These are phyloP conservation scores for Chaenogobius annularis DNA, from an alignment of 2,113 vertebrate genomes.

Conservation along the genomic window DNA sequence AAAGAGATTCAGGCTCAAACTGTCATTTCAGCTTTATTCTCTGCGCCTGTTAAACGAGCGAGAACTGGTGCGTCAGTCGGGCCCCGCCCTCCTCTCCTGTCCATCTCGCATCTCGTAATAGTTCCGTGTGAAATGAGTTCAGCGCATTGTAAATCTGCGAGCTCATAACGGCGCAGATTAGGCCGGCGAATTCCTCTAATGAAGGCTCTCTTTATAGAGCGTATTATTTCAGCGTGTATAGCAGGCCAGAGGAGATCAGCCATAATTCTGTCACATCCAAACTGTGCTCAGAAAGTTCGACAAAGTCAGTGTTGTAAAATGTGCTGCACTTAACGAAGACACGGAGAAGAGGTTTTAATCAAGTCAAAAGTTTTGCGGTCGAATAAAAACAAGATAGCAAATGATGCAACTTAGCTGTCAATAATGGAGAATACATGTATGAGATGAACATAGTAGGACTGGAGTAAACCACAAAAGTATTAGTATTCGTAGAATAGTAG, in stretches of 20 bases:
- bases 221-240: slow-evolving; percentile 74
- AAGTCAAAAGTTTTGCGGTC: background rate
- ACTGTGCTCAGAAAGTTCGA: slow-evolving; percentile 33
- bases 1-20: background rate
- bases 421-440: background rate
- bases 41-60: background rate
- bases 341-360: background rate
- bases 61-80: background rate
- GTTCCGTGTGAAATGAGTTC: slow-evolving; percentile 74
- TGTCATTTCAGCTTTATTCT: background rate
- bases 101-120: slow-evolving; percentile 78
- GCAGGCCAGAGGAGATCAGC: slow-evolving; percentile 16
- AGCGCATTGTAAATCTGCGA: slow-evolving; percentile 75
- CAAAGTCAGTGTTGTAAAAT: slow-evolving; percentile 41
- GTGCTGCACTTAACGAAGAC: background rate
- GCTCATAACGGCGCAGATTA: slow-evolving; percentile 78
- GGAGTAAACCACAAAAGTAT: background rate
- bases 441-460: background rate
- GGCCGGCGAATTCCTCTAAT: slow-evolving; percentile 81
- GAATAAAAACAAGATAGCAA: background rate
- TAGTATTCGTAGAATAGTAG: background rate
- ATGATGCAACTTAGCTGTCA: background rate
- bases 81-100: slow-evolving; percentile 57
- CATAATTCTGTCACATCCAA: slow-evolving; percentile 46
- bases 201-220: slow-evolving; percentile 76